Evolutionary conservation across 2,888 invertebrate genomes (phyloP).

Genomic region (Macrosiphum euphorbiae): DNA sequence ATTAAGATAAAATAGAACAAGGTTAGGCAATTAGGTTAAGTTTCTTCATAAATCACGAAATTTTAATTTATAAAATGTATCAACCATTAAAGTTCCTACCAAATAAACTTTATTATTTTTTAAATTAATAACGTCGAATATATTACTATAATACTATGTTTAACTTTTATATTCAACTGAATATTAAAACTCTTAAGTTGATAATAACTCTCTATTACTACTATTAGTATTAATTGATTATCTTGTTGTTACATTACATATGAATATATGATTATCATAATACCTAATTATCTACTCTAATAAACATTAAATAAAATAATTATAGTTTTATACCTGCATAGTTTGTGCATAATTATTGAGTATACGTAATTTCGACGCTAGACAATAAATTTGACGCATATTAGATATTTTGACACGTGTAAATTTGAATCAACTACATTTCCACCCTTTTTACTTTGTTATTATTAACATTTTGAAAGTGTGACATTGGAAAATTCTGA

Average conservation of each 20-base stretch:
- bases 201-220: neutral
- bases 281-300: neutral
- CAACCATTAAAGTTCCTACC: neutral
- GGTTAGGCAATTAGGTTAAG: neutral
- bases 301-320: neutral
- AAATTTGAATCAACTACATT: no score
- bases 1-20: neutral
- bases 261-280: neutral
- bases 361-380: no score
- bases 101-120: neutral
- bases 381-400: no score
- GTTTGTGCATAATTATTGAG: no score
- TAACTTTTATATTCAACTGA: neutral
- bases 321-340: neutral
- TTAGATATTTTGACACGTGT: no score
- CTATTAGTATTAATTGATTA: neutral
- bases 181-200: neutral
- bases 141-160: neutral
- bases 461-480: no score
- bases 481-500: no score
- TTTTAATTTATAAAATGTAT: neutral
- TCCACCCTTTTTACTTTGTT: no score
- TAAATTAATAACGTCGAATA: neutral
- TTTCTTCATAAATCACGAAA: neutral
- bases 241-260: neutral